phyloP scores from a whole-genome alignment of 2,888 invertebrate species.

The Chaitophorus viminalis region DNA sequence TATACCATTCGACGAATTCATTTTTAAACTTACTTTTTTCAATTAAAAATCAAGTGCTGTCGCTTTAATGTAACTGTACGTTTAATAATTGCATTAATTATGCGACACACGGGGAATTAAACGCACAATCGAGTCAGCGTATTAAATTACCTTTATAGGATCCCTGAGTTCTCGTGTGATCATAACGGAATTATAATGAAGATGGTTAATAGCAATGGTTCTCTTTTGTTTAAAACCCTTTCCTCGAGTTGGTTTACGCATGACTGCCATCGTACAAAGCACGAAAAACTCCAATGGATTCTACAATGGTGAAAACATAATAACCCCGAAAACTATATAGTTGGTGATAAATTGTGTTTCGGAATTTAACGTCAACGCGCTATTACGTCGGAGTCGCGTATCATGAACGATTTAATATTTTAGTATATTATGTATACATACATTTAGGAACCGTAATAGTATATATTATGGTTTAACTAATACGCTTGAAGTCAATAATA shows the following conservation, averaged over 20 bases:
- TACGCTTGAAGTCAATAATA: background rate
- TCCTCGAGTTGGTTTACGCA: constrained; percentile 30
- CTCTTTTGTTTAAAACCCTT: constrained; percentile 31
- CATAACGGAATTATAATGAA: constrained; percentile 31
- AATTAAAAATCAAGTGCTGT: background rate
- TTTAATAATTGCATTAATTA: background rate
- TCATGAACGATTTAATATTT: background rate
- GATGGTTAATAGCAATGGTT: background rate
- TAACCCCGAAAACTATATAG: background rate
- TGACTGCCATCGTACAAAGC: constrained; percentile 36
- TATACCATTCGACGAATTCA: too few relatives aligned
- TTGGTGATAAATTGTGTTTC: background rate
- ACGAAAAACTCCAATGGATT: constrained; percentile 26
- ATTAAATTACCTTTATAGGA: constrained; percentile 3
- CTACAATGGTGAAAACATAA: background rate
- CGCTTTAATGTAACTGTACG: background rate
- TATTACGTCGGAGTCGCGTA: background rate
- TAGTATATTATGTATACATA: background rate
- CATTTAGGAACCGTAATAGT: background rate
- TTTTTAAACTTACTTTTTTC: background rate
- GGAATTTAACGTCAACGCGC: background rate
- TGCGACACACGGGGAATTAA: background rate
- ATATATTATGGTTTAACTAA: background rate
- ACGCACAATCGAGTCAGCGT: background rate
- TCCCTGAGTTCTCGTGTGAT: background rate